These are phyloP conservation scores for Scelioninae gen. 1 DNA, from an alignment of 2,888 invertebrate species.

Conservation along the genomic window DNA sequence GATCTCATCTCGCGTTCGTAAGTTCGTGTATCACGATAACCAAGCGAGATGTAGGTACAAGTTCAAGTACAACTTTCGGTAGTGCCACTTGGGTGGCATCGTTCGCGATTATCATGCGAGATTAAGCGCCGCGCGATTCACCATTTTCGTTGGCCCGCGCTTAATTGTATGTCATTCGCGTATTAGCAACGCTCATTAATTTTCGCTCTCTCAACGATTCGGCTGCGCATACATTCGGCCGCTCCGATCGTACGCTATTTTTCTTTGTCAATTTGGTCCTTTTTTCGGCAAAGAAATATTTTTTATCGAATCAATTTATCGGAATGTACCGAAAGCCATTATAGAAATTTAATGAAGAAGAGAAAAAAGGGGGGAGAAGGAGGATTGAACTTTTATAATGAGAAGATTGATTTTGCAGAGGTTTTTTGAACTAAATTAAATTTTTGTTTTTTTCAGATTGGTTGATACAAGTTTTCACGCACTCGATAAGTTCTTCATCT, in stretches of 20 bases:
- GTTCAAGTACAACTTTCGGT: slow-evolving; percentile 71
- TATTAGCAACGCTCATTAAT: slow-evolving; percentile 59
- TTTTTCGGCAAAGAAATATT: slow-evolving; percentile 12
- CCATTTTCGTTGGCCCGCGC: slow-evolving; percentile 50
- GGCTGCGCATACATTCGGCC: background rate
- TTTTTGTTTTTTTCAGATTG: no score
- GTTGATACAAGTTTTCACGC: no score
- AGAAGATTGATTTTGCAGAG: slow-evolving; percentile 2
- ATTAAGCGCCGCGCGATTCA: slow-evolving; percentile 41
- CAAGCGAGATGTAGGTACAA: slow-evolving; percentile 67
- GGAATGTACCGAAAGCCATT: slow-evolving; percentile 19
- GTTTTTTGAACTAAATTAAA: no score
- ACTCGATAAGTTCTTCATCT: no score
- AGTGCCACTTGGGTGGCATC: slow-evolving; percentile 70
- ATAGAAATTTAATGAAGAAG: slow-evolving; percentile 24
- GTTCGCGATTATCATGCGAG: slow-evolving; percentile 52
- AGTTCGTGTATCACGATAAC: slow-evolving; percentile 69
- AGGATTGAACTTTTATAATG: background rate
- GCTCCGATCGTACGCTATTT: background rate
- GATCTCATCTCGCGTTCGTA: slow-evolving; percentile 66
- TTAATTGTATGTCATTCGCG: slow-evolving; percentile 63
- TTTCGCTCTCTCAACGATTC: no score
- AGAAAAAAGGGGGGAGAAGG: no score
- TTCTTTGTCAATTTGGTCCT: background rate
- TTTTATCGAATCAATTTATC: slow-evolving; percentile 60